Evolutionary conservation across 1,140 invertebrate species (phyloP), one percentile per base, ranked within the genome.

Genomic region (Schmidtea mediterranea): DNA sequence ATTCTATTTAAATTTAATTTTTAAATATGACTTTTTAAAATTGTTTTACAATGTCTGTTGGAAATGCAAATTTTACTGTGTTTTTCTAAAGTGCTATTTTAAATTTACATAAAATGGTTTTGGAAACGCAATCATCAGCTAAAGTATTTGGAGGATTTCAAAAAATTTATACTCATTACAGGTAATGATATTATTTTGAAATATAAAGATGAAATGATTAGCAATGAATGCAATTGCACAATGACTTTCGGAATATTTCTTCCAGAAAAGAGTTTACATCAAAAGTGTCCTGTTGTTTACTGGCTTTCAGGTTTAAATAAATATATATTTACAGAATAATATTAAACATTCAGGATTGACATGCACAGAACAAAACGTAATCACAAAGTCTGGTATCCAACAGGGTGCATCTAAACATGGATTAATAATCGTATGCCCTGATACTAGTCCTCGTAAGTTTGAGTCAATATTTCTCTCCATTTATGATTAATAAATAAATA

Each of bases 331-430:
- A 18, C 37, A 24, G n/a, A n/a, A n/a, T n/a, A n/a, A n/a, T n/a
- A n/a, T 37, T 13, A 3, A n/a, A 23, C 48, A 24, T 10, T 48
- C 43, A 70, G 70, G 87, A 10, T 67, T 98, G 5, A 84, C 80
- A 0, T 95, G 89, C 61, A 89, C 76, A 22, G 89, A 97, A 63
- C 75, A 82, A 57, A 97, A 97, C 69, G 92, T 94, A 61, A 79
- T 92, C 45, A 75, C 80, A 46, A 98, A 98, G 69, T 75, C 83
- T 43, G 87, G 86, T 36, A 77, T 79, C 53, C 90, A 97, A 69
- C 73, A 73, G 63, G 76, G 75, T 58, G 86, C 86, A 43, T 71
- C 80, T 21, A 68, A 86, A 59, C 68, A 80, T 61, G 75, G 76
- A 12, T 63, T 90, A 1, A 74, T 84, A 53, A 73, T 94, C 39